A percentile compares a stretch with the other conserved stretches of the same genome.
These are phyloP conservation scores for Rhinoraja longicauda DNA, from an alignment of 2,797 vertebrate genomes.

Conservation along the genomic window DNA sequence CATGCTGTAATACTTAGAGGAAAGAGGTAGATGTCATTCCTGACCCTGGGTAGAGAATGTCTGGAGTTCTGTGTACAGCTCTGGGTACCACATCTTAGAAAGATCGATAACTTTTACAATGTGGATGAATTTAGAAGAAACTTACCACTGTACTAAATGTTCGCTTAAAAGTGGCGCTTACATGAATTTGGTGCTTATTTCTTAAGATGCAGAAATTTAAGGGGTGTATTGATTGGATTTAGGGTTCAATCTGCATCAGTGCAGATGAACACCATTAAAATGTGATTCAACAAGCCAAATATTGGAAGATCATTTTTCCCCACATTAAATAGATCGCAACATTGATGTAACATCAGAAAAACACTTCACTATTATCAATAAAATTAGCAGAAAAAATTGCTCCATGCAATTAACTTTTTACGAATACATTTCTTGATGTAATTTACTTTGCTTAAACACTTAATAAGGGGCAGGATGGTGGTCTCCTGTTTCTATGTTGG, in stretches of 20 bases:
- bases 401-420: neutral
- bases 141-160: neutral
- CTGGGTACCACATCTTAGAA: neutral
- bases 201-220: neutral
- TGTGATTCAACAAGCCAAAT: too few species aligned
- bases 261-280: too few species aligned
- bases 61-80: neutral
- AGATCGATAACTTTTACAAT: too few species aligned
- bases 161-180: neutral
- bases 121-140: too few species aligned
- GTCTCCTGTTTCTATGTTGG: neutral
- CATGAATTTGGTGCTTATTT: too few species aligned
- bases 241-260: neutral
- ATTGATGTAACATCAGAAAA: neutral
- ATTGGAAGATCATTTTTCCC: too few species aligned
- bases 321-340: neutral
- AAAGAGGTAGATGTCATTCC: too few species aligned
- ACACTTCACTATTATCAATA: neutral
- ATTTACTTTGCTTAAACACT: neutral
- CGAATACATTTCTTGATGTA: neutral
- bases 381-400: neutral
- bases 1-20: too few species aligned
- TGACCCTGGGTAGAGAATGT: neutral
- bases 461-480: neutral
- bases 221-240: neutral